These are phyloP conservation scores for Megaceryle alcyon DNA, from an alignment of 2,797 vertebrate species.

Conservation along the genomic window DNA sequence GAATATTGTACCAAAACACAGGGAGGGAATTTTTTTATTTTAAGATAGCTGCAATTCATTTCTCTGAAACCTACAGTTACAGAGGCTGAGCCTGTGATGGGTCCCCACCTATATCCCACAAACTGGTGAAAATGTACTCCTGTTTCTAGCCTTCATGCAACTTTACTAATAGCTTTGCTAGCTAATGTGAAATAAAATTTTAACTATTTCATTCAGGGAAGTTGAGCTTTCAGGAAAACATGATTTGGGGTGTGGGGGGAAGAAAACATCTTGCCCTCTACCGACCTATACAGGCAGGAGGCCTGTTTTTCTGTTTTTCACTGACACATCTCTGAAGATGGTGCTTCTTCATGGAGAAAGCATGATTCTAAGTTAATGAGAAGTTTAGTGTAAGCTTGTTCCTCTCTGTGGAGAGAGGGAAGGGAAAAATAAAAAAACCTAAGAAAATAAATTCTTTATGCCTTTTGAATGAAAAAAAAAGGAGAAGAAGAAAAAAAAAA, in stretches of 20 bases:
- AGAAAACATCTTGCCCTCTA: background rate
- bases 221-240: background rate
- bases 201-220: background rate
- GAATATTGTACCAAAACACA: background rate
- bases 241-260: accelerated
- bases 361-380: background rate
- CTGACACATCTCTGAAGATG: background rate
- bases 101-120: background rate
- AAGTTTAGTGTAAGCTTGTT: background rate
- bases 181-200: background rate
- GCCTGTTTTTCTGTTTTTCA: background rate
- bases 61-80: background rate
- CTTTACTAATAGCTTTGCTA: background rate
- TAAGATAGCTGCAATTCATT: background rate
- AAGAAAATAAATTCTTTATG: background rate
- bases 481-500: background rate
- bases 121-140: background rate
- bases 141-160: background rate
- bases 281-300: background rate
- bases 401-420: background rate
- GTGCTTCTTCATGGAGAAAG: background rate
- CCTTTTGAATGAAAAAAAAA: background rate
- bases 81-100: background rate
- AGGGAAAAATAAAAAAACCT: background rate
- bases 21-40: background rate